Percentiles rank a stretch among this genome's conserved stretches.
phyloP scores from a whole-genome alignment of 2,888 invertebrate genomes.

The Phytoseiulus persimilis region DNA sequence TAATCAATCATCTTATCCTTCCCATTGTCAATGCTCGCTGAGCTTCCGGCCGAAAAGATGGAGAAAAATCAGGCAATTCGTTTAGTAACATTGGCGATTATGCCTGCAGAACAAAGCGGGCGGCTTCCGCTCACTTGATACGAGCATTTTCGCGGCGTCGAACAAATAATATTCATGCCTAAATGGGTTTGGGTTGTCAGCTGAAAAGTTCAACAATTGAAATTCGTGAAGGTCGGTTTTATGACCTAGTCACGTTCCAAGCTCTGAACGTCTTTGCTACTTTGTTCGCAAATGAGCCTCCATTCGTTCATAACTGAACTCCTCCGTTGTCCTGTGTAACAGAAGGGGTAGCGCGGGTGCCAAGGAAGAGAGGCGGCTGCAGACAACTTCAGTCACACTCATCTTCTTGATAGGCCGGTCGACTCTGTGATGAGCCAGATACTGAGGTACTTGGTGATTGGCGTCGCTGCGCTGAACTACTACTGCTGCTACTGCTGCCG shows the following conservation, averaged over 20 bases:
- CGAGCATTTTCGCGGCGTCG: not conserved
- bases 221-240: not conserved
- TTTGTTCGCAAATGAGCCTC: not conserved
- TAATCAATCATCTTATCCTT: not conserved
- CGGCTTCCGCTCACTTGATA: not conserved
- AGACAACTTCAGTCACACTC: not conserved
- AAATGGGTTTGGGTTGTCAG: not conserved
- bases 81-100: not conserved
- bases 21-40: too few relatives aligned
- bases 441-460: not conserved
- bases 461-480: not conserved
- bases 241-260: conserved; percentile 40
- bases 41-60: not conserved
- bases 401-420: not conserved
- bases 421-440: not conserved
- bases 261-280: conserved; percentile 41
- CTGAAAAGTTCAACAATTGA: not conserved
- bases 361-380: not conserved
- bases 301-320: not conserved
- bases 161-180: not conserved
- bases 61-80: not conserved
- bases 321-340: not conserved
- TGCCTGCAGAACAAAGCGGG: not conserved
- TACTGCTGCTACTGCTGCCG: not conserved
- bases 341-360: not conserved